Base-by-base conservation (phyloP, 1,140 invertebrate species). In the Macrotrachela quadricornifera region DNA sequence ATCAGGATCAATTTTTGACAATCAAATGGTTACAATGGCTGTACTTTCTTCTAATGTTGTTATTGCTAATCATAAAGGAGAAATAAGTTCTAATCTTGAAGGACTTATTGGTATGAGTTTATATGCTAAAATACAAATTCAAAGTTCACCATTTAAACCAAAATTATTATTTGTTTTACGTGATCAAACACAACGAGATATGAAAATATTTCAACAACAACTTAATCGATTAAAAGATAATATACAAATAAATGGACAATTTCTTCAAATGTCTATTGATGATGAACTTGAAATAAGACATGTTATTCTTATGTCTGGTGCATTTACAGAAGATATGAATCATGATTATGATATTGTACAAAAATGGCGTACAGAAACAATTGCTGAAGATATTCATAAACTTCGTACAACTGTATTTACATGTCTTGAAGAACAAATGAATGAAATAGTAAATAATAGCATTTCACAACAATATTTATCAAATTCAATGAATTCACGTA, bases 1-100 rank as follows among this genome's bases (percentile, higher is more conserved):
- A 18, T 39, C 36, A 6, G 17, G 12, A 16, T 39, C 38, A 6
- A 11, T 49, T 11, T 49, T 49, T 6, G 47, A 49, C 18, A 49
- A 49, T 18, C 47, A 49, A 49, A 49, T 49, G 37, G 47, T 37
- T 9, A 41, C 47, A 49, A 49, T 49, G 47, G 14, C 47, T 39
- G 47, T 49, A 21, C 39, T 49, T 17, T 39, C 36, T 16, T 49
- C 47, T 1, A 36, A 49, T 49, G 2, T 38, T 10, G 39, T 49
- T 10, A 15, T 49, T 9, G 39, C 39, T n/a, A 49, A 49, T 49
- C 47, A 49, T 39, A 49, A 49, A 49, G 47, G 47, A 21, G 47
- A 49, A 17, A 49, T 49, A 15, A 49, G 47, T 39, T 21, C 47
- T 0, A 49, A 39, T 39, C 39, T 49, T 9, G 47, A 49, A 21